Conservation (phyloP, 2,797 vertebrate genomes). For the Lepus oiostolus region DNA sequence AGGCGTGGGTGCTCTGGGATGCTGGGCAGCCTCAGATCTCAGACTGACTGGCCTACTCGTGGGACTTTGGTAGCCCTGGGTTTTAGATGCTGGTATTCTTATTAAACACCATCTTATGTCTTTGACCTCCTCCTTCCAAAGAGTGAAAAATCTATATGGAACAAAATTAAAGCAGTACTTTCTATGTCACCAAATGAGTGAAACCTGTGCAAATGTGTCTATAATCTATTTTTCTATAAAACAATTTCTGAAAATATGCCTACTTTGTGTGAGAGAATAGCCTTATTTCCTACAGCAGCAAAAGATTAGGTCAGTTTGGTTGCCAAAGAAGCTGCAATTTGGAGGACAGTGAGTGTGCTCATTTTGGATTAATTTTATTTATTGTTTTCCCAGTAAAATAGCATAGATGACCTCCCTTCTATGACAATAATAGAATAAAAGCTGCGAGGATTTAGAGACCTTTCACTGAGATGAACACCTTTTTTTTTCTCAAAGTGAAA, state of each 20-base stretch:
- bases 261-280: neutral
- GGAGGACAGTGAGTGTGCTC: neutral
- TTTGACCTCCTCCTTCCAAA: neutral
- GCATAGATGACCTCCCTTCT: neutral
- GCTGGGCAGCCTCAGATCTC: too few species aligned
- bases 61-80: neutral
- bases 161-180: neutral
- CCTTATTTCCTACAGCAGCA: neutral
- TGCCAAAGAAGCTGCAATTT: neutral
- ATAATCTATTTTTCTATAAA: neutral
- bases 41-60: neutral
- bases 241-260: constrained; percentile 19
- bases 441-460: neutral
- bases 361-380: neutral
- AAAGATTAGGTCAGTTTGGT: neutral
- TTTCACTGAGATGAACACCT: neutral
- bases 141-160: neutral
- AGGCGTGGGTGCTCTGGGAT: neutral
- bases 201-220: neutral
- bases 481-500: neutral
- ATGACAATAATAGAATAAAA: neutral
- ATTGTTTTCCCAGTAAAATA: constrained; percentile 12
- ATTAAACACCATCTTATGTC: neutral
- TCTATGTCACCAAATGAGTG: neutral
- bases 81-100: neutral